Base-by-base conservation (phyloP, 2,888 invertebrate genomes). In the Graphium colonna region DNA sequence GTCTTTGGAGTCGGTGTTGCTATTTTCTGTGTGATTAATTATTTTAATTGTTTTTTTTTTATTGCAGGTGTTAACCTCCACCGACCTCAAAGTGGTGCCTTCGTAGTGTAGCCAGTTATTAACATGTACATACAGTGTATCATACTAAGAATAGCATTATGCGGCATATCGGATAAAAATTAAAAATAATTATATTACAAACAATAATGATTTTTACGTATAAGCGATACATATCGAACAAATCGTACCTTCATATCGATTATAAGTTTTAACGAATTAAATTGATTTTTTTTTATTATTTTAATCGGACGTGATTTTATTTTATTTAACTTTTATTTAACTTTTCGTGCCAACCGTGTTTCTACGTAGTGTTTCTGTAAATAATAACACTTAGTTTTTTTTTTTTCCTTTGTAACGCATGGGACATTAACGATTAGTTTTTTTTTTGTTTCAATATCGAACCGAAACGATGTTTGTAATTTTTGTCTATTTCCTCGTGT, bases 41-140 rank as follows among this genome's bases (percentile, higher is more conserved):
- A 5, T 26, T 26, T 26, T 26, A 26, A 15, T 39, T 12, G 12
- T 17, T 28, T 48, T 36, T 59, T 55, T 59, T 44, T 66, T 62
- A 53, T 79, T 79, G 7, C 83, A 86, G 87, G 69, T 82, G 70
- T 79, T 73, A 65, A 80, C 79, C 86, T 85, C 88, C 88, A 86
- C 88, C 88, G 87, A 87, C 87, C 88, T 87, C 86, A 87, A 79
- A 77, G 80, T 79, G 89, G 88, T 89, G 88, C 89, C 88, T 88
- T 88, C 85, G 73, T 82, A 86, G 79, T 77, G 72, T 77, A 85
- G 79, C 76, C 69, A 70, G 71, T 77, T 66, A 60, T 62, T 72
- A 77, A 77, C 70, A 59, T 86, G 86, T 86, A 87, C 75, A 87
- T 87, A 86, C 67, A 70, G 63, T 86, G 83, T 85, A 86, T 75